phyloP scores from a whole-genome alignment of 2,113 vertebrate genomes.

The Egretta garzetta region DNA sequence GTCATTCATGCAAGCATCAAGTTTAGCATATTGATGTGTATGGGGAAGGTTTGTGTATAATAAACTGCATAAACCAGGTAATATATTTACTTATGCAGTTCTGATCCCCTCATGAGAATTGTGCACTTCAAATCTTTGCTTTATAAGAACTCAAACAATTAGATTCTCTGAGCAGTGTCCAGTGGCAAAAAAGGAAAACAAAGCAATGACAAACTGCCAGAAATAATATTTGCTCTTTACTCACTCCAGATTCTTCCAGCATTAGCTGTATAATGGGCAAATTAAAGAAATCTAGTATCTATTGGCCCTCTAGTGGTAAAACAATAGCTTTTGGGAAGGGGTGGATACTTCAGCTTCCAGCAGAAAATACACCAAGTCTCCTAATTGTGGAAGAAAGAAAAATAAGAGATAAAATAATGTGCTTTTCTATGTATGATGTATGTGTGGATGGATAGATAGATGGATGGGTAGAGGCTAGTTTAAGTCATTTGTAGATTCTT shows the following conservation, averaged over 20 bases:
- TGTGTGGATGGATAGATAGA: background rate
- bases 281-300: background rate
- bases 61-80: background rate
- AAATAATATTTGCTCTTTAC: constrained; percentile 2
- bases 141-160: background rate
- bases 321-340: accelerated
- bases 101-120: background rate
- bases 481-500: background rate
- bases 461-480: background rate
- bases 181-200: background rate
- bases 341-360: background rate
- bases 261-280: background rate
- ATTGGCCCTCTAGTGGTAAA: constrained; percentile 41
- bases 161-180: background rate
- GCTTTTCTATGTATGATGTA: background rate
- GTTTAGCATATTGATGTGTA: background rate
- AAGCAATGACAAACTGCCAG: background rate
- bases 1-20: background rate
- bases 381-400: background rate
- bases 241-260: background rate
- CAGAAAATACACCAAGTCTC: background rate
- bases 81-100: background rate
- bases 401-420: background rate
- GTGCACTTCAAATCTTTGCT: background rate
- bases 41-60: background rate